Base-by-base conservation (phyloP, 2,888 invertebrate genomes). In the Leucophora obtusa region DNA sequence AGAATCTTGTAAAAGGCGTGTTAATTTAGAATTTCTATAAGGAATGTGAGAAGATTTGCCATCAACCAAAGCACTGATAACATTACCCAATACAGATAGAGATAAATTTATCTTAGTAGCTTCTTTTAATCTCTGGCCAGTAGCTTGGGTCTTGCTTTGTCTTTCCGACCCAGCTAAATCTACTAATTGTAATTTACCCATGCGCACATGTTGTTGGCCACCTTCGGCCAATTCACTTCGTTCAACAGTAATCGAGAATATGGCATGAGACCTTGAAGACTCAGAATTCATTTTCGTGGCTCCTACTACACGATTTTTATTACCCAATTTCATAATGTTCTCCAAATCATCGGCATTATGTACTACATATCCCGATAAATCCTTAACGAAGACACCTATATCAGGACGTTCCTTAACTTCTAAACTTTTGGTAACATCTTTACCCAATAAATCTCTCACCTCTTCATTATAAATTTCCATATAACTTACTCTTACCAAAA, bases 391-490 rank as follows among this genome's bases (percentile, higher is more conserved):
- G 5, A 99, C 98, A 2, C 99, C 88, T 82, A 98, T 95, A 87
- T 99, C 98, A 0, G 97, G 96, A 6, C 98, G 92, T 91, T 99
- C 99, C 90, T 98, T 97, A 1, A 99, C 96, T 90, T 98, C 97
- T 14, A 98, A 91, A 85, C 95, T 94, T 86, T 93, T 94, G 84
- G 94, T 94, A 38, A 97, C 96, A 90, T 97, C 96, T 89, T 96
- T 96, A 7, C 95, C 95, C 5, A 99, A 92, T 54, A 99, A 92
- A 91, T 99, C 99, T 28, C 98, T 93, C 0, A 99, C 97, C 91
- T 99, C 99, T 91, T 99, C 99, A 90, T 99, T 99, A 91, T 99
- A 99, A 82, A 99, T 99, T 92, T 99, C 99, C 90, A 99, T 92
- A 89, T 99, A 99, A 0, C 99, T 98, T 6, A 98, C 98, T 84